phyloP scores from a whole-genome alignment of 2,888 invertebrate genomes.

The Pheosia gnoma region DNA sequence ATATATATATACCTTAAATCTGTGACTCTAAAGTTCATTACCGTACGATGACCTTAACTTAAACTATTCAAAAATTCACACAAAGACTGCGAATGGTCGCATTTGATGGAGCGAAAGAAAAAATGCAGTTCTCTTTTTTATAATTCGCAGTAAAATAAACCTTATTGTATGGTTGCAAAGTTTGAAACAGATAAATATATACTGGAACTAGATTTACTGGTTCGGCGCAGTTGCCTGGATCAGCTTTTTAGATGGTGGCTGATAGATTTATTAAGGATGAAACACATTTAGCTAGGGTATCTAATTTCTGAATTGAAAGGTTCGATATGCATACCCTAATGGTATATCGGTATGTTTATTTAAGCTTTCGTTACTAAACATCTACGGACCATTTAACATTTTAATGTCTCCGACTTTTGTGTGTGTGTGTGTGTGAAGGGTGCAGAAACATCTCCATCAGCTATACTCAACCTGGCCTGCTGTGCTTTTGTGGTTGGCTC shows the following conservation, averaged over 20 bases:
- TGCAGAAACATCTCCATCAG: no score
- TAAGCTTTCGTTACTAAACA: no score
- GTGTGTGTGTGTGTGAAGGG: no score
- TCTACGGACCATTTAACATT: no score
- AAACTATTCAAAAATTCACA: constrained; percentile 16
- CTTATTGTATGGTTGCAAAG: neutral
- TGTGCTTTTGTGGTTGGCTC: no score
- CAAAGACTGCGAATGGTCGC: neutral
- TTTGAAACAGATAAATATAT: neutral
- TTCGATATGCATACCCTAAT: no score
- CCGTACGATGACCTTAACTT: constrained; percentile 23
- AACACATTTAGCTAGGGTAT: neutral
- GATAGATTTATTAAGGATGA: neutral
- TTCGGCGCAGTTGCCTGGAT: neutral
- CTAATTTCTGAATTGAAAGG: no score
- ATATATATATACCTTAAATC: neutral
- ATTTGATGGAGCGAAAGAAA: neutral
- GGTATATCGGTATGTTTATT: no score
- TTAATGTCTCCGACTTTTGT: no score
- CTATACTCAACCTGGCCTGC: no score
- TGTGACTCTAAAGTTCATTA: constrained; percentile 21
- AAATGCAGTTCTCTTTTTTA: neutral
- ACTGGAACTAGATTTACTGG: neutral
- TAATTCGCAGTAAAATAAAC: neutral
- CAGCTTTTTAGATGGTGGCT: neutral